These are phyloP conservation scores for Amblyopsis hoosieri DNA, from an alignment of 2,797 vertebrate species.

Conservation along the genomic window DNA sequence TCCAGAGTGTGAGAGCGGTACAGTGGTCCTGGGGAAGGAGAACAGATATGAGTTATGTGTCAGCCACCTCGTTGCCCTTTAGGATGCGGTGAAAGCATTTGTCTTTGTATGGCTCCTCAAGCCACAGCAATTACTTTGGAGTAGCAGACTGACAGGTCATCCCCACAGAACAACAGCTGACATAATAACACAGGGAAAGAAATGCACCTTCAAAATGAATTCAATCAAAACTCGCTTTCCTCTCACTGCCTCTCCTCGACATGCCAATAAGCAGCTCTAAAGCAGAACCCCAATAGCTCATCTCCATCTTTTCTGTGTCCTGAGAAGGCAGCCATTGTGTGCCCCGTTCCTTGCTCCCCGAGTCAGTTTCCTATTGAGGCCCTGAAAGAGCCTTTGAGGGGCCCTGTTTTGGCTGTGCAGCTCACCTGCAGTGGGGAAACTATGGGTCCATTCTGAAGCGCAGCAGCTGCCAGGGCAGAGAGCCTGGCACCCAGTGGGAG, in stretches of 20 bases:
- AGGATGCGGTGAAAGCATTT: conserved; percentile 71
- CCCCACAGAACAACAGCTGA: conserved; percentile 26
- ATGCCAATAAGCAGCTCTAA: conserved; percentile 74
- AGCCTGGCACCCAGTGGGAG: conserved; percentile 84
- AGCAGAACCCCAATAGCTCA: conserved; percentile 75
- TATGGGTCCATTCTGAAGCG: conserved; percentile 82
- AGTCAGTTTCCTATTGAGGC: conserved; percentile 85
- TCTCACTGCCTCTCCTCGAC: conserved; percentile 68
- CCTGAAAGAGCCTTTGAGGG: conserved; percentile 86
- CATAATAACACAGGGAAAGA: conserved; percentile 21
- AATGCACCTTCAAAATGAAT: conserved; percentile 56
- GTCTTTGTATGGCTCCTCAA: conserved; percentile 76
- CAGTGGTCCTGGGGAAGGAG: conserved; percentile 40
- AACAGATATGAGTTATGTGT: conserved; percentile 55
- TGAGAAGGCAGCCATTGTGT: conserved; percentile 85
- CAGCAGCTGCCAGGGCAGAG: conserved; percentile 89
- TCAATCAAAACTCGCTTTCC: conserved; percentile 24
- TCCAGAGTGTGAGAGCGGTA: conserved; percentile 39
- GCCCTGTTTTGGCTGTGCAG: conserved; percentile 85
- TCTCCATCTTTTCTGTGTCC: conserved; percentile 81
- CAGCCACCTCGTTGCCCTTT: conserved; percentile 53
- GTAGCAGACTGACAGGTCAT: conserved; percentile 67
- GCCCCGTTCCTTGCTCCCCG: conserved; percentile 73
- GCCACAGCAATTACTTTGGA: conserved; percentile 71
- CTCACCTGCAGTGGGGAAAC: conserved; percentile 86